Evolutionary conservation across 2,797 vertebrate genomes (phyloP), one percentile per base, ranked within the genome.

Genomic region (Cyclura pinguis): DNA sequence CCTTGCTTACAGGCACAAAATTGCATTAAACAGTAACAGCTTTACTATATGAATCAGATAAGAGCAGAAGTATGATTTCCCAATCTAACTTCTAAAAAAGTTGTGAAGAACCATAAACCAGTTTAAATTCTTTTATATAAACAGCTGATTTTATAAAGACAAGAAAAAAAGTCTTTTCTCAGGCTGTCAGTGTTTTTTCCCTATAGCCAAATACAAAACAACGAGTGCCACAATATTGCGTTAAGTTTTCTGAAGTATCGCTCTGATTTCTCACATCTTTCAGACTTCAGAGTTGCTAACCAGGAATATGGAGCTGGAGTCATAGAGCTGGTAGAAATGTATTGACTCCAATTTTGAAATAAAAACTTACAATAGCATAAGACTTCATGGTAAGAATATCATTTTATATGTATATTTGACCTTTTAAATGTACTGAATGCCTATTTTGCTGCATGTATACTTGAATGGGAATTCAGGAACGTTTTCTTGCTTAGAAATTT

Each of bases 11-110:
- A 91, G 88, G 93, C 91, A 93, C 50, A 76, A 80, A 88, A 82
- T 85, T 59, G 80, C 86, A 42, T 55, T 35, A 87, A 90, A 67
- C 18, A 81, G 38, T 24, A 84, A 93, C 83, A 82, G 22, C 85
- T 88, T 93, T 91, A 52, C 13, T 6, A 62, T 18, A 92, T 83
- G 91, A 94, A 94, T 91, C 80, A 89, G 88, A 85, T 94, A 83
- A 94, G 77, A 14, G 74, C 59, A 77, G 67, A 73, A 86, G 80
- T 80, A 81, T 35, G 82, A 90, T 14, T 76, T 91, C 73, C 86
- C 64, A 13, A 24, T 42, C 88, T 69, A 89, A 92, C 62, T 83
- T 88, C 47, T 2, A 16, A 89, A 92, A 69, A 91, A 93, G 73
- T 85, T 42, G 85, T 47, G 50, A 92, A 94, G 93, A 90, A 93